Conservation (phyloP, 2,888 invertebrate species). For the Parnassius smintheus region DNA sequence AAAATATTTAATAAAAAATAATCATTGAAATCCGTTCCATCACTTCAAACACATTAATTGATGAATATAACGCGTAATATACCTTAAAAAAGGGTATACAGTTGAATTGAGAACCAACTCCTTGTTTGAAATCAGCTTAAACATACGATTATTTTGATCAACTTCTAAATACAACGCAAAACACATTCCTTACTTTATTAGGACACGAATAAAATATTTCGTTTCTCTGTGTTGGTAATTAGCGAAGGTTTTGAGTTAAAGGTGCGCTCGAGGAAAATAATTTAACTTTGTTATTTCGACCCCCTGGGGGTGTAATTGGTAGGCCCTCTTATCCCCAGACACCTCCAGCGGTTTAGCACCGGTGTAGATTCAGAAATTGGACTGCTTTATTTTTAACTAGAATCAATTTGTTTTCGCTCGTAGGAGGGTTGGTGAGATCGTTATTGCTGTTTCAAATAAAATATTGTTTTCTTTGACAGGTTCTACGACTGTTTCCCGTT, state of each 20-base stretch:
- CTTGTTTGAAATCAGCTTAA: too few species aligned
- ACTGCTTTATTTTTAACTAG: constrained; percentile 49
- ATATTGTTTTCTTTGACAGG: constrained; percentile 26
- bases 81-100: too few species aligned
- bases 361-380: constrained; percentile 53
- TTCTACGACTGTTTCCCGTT: constrained; percentile 22
- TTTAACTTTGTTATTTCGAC: constrained; percentile 56
- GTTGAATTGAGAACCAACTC: too few species aligned
- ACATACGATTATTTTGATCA: too few species aligned
- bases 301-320: constrained; percentile 52
- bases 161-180: too few species aligned
- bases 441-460: constrained; percentile 19
- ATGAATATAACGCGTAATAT: too few species aligned
- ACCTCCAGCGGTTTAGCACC: constrained; percentile 18
- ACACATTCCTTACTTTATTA: not conserved
- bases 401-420: constrained; percentile 14
- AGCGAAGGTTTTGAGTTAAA: constrained; percentile 50
- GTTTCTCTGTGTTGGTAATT: constrained; percentile 44
- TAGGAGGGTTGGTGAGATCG: not conserved
- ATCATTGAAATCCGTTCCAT: too few species aligned
- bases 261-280: constrained; percentile 54
- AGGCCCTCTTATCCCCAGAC: constrained; percentile 30
- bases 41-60: too few species aligned
- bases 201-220: not conserved
- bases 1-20: too few species aligned